Base-by-base conservation (phyloP, 2,797 vertebrate genomes). In the Halcyon badia region DNA sequence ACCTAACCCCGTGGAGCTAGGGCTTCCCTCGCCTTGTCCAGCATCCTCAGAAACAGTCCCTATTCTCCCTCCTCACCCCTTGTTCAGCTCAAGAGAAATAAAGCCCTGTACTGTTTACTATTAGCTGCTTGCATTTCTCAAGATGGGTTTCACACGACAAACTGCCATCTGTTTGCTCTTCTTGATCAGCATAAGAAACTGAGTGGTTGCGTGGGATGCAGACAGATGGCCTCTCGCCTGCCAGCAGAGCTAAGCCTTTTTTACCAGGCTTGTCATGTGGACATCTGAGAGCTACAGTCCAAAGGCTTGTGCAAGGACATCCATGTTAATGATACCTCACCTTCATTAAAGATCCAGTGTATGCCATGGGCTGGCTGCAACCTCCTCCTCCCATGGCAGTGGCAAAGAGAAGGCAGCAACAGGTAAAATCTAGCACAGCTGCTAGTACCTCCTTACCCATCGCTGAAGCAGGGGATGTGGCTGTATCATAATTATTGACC, bases 121-220 rank as follows among this genome's bases (percentile, higher is more conserved):
- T n/a, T 19, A 82, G 46, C 76, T 42, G 51, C 52, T 48, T 39
- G 69, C 30, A 14, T 71, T 82, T 72, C 66, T 92, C 56, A 61
- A 51, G 81, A 77, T 4, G 19, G 18, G 44, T 78, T 89, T 92
- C 86, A 68, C 49, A 35, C 7, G 25, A 30, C 8, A 0, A 84
- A 87, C n/a, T 26, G 49, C 60, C 90, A 83, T 65, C 88, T 93
- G 60, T 48, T 80, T 79, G 72, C 52, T 84, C 66, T 42, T 52
- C 77, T 26, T 16, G 58, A 66, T 65, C 70, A 64, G 81, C 41
- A 8, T 5, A 51, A 89, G 86, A 25, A 90, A 24, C 6, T 4
- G 73, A 0, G 14, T 52, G 87, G 54, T 22, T 37, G 80, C 16
- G 81, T 54, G 83, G 93, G 86, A 66, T 9, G 22, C 68, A 66